Evolutionary conservation across 2,888 invertebrate species (phyloP).

Genomic region (Pinctada fucata): DNA sequence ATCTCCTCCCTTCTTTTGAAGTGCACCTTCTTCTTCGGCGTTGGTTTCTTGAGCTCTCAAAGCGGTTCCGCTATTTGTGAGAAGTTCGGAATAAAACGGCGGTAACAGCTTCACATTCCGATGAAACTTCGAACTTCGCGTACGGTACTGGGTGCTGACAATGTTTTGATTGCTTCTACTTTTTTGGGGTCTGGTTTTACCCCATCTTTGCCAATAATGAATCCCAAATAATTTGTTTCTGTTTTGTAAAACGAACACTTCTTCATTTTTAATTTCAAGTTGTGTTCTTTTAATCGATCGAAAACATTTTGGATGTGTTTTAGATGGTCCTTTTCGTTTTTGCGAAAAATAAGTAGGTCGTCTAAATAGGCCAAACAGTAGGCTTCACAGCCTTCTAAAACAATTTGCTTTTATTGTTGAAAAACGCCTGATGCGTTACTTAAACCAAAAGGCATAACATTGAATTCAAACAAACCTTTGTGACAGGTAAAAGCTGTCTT

Average conservation of each 20-base stretch:
- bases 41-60: too few relatives aligned
- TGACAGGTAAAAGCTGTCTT: too few relatives aligned
- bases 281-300: neutral
- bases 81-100: slow-evolving; percentile 44
- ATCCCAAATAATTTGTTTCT: slow-evolving; percentile 41
- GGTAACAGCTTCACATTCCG: slow-evolving; percentile 46
- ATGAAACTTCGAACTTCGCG: slow-evolving; percentile 43
- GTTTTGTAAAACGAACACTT: slow-evolving; percentile 23
- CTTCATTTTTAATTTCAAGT: slow-evolving; percentile 5
- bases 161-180: slow-evolving; percentile 30
- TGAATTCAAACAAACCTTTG: slow-evolving; percentile 40
- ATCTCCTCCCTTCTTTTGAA: too few relatives aligned
- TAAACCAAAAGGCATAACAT: slow-evolving; percentile 35
- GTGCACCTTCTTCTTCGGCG: too few relatives aligned
- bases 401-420: slow-evolving; percentile 35
- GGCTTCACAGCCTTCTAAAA: slow-evolving; percentile 32
- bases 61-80: slow-evolving; percentile 41
- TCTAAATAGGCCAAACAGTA: slow-evolving; percentile 42
- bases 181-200: slow-evolving; percentile 36
- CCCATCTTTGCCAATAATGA: slow-evolving; percentile 30
- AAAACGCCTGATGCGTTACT: slow-evolving; percentile 35
- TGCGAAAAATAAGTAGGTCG: slow-evolving; percentile 29
- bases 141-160: slow-evolving; percentile 38
- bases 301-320: slow-evolving; percentile 19
- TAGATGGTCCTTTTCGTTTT: slow-evolving; percentile 11